Conservation (phyloP, 1,140 invertebrate genomes). For the Atta colombica region DNA sequence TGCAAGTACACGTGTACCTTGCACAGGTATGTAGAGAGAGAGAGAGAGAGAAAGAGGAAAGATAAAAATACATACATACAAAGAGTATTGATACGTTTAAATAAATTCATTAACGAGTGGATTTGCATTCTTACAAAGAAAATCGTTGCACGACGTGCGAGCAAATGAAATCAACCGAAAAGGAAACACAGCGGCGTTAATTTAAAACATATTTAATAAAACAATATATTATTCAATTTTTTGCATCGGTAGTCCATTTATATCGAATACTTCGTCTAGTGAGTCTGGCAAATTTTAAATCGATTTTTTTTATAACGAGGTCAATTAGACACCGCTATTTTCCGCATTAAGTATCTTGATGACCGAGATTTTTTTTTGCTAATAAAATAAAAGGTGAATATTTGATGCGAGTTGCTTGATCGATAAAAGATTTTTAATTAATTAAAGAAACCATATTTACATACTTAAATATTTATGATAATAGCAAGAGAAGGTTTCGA, state of each 20-base stretch:
- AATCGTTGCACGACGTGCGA: background rate
- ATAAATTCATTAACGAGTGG: conserved; percentile 66
- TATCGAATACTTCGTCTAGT: background rate
- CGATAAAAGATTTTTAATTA: conserved; percentile 18
- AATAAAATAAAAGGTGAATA: background rate
- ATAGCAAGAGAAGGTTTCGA: background rate
- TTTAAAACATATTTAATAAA: background rate
- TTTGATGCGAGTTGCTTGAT: background rate
- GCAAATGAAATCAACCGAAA: conserved; percentile 15
- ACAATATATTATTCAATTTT: conserved; percentile 20
- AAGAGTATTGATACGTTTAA: conserved; percentile 32
- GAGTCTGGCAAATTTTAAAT: background rate
- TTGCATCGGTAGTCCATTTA: background rate
- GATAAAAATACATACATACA: background rate
- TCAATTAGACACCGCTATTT: conserved; percentile 20
- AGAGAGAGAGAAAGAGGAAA: background rate
- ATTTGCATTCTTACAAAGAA: conserved; percentile 51
- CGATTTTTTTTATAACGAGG: conserved; percentile 6
- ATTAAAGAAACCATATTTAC: background rate
- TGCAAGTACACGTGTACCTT: no score
- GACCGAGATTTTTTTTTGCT: background rate
- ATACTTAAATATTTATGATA: background rate
- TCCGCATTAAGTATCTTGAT: conserved; percentile 26
- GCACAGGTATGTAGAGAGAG: no score
- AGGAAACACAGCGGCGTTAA: background rate